Base-by-base conservation (phyloP, 2,113 vertebrate genomes). In the Pachycephala philippinensis region DNA sequence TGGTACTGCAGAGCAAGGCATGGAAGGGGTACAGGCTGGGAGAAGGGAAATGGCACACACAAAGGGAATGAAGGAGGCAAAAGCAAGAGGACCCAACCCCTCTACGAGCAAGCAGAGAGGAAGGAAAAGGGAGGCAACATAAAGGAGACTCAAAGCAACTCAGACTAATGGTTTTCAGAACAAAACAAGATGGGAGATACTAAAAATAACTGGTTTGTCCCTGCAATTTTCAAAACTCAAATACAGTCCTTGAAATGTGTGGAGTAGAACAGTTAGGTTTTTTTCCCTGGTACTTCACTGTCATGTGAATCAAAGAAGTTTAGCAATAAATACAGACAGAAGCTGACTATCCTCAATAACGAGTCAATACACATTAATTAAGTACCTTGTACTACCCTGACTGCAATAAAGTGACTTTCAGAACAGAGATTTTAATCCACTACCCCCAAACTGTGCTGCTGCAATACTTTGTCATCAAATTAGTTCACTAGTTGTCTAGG, bases 221-320 rank as follows among this genome's bases (percentile, higher is more conserved):
- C 20, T 20, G 30, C 1, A 1, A 11, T 45, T 63, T 84, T 68
- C 56, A 49, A 45, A 91, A 56, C 56, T 44, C 16, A 57, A 6
- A 31, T 45, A 11, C 0, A 14, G 8, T 2, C 17, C 7, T 7
- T 6, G 4, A 57, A 49, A 30, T 0, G 5, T 1, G 10, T 8
- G 0, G 2, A 61, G 24, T 4, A 14, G 37, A 64, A 78, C 33
- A 68, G 23, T 30, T 11, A 13, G 1, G 5, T 45, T 27, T 30
- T 15, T 13, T 27, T 2, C 8, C 22, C 49, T 30, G 31, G 30
- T n/a, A 10, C 47, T 60, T 17, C 16, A n/a, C 13, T 27, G 20
- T 6, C 12, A 56, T 0, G 0, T 15, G 30, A 8, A 10, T 16
- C 3, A 1, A 49, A 60, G 22, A 44, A 64, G 19, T 26, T n/a